Evolutionary conservation across 2,113 vertebrate genomes (phyloP), one percentile per base, ranked within the genome.

Genomic region (Sylvia atricapilla): DNA sequence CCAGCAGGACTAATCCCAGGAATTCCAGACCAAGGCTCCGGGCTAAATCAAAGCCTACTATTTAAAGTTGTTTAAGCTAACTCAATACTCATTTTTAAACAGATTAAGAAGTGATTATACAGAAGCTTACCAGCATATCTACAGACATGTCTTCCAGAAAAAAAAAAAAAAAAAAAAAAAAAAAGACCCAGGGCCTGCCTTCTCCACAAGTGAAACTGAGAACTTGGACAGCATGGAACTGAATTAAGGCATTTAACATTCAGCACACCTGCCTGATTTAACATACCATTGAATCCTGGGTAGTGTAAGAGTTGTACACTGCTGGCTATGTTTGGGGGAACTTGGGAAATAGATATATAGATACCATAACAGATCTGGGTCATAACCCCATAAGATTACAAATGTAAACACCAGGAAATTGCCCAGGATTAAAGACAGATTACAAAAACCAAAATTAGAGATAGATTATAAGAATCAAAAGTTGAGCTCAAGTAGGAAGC

Each of bases 31-130:
- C 72, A 94, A 69, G 43, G 58, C 44, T 84, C 58, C 2, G 1
- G 37, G 15, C 4, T 4, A 55, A 84, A 84, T 24, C 70, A 89
- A 84, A 91, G 33, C 49, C 69, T 74, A 7, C 83, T 88, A 83
- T 69, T 89, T 92, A 60, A 93, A 95, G 56, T 50, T 72, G 66
- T 68, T 84, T 73, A 93, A 93, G 37, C 17, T 87, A 91, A 93
- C 41, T 74, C 46, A 14, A 73, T 20, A 59, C 50, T 46, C 10
- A 25, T 66, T 90, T 94, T 73, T 39, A 77, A 95, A 92, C 8
- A 90, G 75, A 80, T 94, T 90, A 92, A 50, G n/a, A 56, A 55
- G 59, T 9, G 35, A 94, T 62, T 77, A 94, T 7, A 73, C 4
- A 79, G 58, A 52, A 82, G 58, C 28, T 88, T 64, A 75, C 28